Conservation (phyloP, 2,888 invertebrate genomes). For the Proisotoma minuta region DNA sequence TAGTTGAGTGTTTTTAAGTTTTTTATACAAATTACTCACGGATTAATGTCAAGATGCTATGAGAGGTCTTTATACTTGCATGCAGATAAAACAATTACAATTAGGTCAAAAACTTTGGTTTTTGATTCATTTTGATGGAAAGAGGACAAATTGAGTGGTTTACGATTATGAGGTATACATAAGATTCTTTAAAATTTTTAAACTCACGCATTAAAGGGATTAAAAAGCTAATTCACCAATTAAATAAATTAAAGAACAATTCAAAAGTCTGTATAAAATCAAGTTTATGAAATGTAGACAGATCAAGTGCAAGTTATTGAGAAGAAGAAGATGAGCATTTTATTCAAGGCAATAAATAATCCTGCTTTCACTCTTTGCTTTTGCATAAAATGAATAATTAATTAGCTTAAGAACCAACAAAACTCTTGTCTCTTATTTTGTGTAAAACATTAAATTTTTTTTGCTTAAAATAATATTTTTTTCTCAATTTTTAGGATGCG, state of each 20-base stretch:
- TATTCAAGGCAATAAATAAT: conserved; percentile 5
- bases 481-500: conserved; percentile 65
- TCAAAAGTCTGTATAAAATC: no score
- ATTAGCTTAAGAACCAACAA: not conserved
- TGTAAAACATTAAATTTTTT: not conserved
- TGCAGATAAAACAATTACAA: no score
- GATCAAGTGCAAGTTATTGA: not conserved
- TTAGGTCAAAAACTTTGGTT: no score
- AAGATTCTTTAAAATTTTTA: no score
- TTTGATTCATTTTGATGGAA: no score
- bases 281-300: not conserved
- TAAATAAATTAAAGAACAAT: not conserved
- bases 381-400: not conserved
- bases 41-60: no score
- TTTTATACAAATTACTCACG: no score
- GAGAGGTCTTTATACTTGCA: no score
- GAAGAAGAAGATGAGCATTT: no score
- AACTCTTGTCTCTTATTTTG: not conserved
- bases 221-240: not conserved
- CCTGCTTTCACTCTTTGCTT: not conserved
- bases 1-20: no score
- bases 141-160: no score
- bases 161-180: no score
- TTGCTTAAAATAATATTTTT: conserved; percentile 7
- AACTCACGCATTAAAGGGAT: conserved; percentile 2